Evolutionary conservation across 2,113 vertebrate genomes (phyloP), one percentile per base, ranked within the genome.

Genomic region (Neodontobutis hainanensis): DNA sequence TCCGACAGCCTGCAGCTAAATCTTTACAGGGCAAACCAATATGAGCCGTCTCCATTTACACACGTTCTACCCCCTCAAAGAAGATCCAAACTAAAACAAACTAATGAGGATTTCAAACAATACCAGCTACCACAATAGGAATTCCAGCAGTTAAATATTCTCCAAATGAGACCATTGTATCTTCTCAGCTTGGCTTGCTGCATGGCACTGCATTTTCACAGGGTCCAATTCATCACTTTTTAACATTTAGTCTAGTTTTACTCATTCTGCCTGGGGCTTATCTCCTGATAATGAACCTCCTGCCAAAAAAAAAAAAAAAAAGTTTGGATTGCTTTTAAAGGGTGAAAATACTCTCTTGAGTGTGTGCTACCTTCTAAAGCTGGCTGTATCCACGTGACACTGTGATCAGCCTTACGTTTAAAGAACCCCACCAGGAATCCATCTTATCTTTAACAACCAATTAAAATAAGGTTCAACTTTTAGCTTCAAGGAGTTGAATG

Each of bases 1-100:
- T 66, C 63, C 58, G 49, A 53, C 64, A 60, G 73, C 73, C 70
- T 53, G 60, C 55, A 81, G 70, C 68, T 61, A 44, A 78, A 75
- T 63, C 60, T 77, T 63, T 60, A 67, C 70, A 49, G 48, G 40
- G 51, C 12, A 64, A 61, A 59, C 12, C 1, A 59, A 78, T 72
- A 68, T 65, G 70, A 70, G 60, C 12, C 66, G 53, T 8, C 52
- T 68, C 16, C 27, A 51, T 67, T 82, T 51, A 27, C 59, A 77
- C 72, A 77, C 43, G 61, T 58, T 77, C 35, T 27, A 36, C 53
- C 65, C 56, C 71, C 59, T 9, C 68, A 48, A 68, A 82, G 49
- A 55, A 48, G 14, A 46, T 40, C 56, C 60, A 59, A 66, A 69
- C 48, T 38, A 43, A 6, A 62, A 69, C 49, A 47, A 49, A 68